phyloP scores from a whole-genome alignment of 2,888 invertebrate genomes.

The Drosophila anomelani region DNA sequence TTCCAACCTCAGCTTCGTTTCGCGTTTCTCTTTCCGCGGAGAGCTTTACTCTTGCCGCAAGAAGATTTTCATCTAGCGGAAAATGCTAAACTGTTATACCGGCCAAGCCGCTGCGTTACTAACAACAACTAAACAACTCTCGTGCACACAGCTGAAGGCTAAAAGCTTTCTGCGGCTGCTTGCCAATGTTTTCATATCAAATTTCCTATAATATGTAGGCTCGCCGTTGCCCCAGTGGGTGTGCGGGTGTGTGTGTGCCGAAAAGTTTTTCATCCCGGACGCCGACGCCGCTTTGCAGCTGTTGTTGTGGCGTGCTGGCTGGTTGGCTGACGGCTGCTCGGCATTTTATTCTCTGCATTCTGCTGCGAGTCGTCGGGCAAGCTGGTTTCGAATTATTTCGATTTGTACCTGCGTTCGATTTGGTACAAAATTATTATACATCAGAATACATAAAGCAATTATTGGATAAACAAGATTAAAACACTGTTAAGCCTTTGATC shows the following conservation, averaged over 20 bases:
- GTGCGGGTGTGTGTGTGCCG: conserved; percentile 24
- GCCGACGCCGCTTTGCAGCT: conserved; percentile 59
- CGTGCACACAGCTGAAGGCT: conserved; percentile 58
- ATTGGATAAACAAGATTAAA: background rate
- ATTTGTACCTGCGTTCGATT: conserved; percentile 29
- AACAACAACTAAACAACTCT: conserved; percentile 26
- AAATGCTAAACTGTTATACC: conserved; percentile 35
- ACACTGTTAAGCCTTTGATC: background rate
- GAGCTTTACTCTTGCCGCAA: conserved; percentile 26
- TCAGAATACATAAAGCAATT: background rate
- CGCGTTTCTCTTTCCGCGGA: background rate
- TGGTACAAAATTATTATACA: background rate
- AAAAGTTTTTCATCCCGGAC: conserved; percentile 58
- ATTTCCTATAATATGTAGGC: conserved; percentile 37
- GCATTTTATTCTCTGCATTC: conserved; percentile 58
- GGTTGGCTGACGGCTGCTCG: conserved; percentile 42
- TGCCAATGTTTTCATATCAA: conserved; percentile 61
- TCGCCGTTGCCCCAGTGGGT: conserved; percentile 13
- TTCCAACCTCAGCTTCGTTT: conserved; percentile 9
- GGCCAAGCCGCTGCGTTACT: conserved; percentile 26
- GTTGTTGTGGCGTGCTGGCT: conserved; percentile 53
- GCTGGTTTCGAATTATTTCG: conserved; percentile 50
- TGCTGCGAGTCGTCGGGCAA: conserved; percentile 67
- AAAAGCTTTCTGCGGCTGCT: conserved; percentile 51
- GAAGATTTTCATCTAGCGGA: conserved; percentile 8